phyloP scores from a whole-genome alignment of 2,888 invertebrate species.

The Megalurothrips usitatus region DNA sequence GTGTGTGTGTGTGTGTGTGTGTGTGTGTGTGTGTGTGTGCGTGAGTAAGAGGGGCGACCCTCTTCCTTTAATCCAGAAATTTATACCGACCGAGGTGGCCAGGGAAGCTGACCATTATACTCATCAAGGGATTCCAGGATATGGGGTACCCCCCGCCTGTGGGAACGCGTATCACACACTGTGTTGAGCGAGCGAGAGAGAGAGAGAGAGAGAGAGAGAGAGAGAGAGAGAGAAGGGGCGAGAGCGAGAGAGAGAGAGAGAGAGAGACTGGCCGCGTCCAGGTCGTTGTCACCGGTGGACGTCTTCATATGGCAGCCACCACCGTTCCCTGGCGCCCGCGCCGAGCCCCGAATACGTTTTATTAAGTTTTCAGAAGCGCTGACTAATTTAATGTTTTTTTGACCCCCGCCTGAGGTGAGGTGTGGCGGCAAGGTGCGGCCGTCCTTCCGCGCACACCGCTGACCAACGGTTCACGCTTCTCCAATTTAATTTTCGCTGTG shows the following conservation, averaged over 20 bases:
- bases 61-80: slow-evolving; percentile 23
- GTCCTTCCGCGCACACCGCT: neutral
- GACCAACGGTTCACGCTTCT: neutral
- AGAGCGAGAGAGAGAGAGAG: too few relatives aligned
- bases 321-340: too few relatives aligned
- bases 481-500: slow-evolving; percentile 7
- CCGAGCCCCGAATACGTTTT: too few relatives aligned
- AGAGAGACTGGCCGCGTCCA: too few relatives aligned
- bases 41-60: neutral
- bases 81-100: neutral
- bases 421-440: too few relatives aligned
- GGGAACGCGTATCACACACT: neutral
- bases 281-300: too few relatives aligned
- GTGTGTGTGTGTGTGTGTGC: neutral
- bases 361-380: too few relatives aligned
- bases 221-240: too few relatives aligned
- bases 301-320: too few relatives aligned
- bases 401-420: too few relatives aligned
- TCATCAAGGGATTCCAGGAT: slow-evolving; percentile 21
- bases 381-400: too few relatives aligned
- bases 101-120: slow-evolving; percentile 3
- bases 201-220: neutral
- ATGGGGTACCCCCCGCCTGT: neutral
- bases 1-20: too few relatives aligned
- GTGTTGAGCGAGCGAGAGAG: neutral